Percentiles rank a stretch among this genome's conserved stretches.
phyloP scores from a whole-genome alignment of 2,797 vertebrate genomes.

The Sciurus vulgaris region DNA sequence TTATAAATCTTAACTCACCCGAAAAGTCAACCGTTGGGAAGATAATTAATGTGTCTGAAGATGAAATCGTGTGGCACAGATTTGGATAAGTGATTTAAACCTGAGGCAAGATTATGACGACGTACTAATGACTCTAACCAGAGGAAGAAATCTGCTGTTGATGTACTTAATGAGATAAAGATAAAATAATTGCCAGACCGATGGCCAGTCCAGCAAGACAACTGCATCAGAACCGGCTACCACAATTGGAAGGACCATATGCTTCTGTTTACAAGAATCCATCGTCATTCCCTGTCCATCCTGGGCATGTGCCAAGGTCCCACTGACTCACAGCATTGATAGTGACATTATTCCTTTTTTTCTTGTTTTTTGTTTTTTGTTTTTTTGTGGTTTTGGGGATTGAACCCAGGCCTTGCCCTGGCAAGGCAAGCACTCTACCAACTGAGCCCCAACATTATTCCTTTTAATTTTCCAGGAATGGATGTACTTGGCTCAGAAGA shows the following conservation, averaged over 20 bases:
- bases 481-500: conserved; percentile 30
- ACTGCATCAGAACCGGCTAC: neutral
- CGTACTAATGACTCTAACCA: conserved; percentile 30
- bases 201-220: conserved; percentile 22
- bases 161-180: conserved; percentile 69
- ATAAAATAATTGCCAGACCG: conserved; percentile 64
- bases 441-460: neutral
- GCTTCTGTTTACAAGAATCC: neutral
- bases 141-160: conserved; percentile 61
- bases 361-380: too few relatives aligned
- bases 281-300: conserved; percentile 2
- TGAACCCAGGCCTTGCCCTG: too few relatives aligned
- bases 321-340: neutral
- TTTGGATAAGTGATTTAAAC: conserved; percentile 61
- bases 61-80: conserved; percentile 65
- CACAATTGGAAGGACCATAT: conserved; percentile 1
- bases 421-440: too few relatives aligned
- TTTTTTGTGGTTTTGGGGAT: too few relatives aligned
- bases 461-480: conserved; percentile 27
- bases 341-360: neutral
- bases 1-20: conserved; percentile 15
- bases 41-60: conserved; percentile 69
- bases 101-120: conserved; percentile 54
- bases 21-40: conserved; percentile 48
- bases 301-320: neutral